These are phyloP conservation scores for Yponomeuta evonymella DNA, from an alignment of 2,888 invertebrate species.

Conservation along the genomic window DNA sequence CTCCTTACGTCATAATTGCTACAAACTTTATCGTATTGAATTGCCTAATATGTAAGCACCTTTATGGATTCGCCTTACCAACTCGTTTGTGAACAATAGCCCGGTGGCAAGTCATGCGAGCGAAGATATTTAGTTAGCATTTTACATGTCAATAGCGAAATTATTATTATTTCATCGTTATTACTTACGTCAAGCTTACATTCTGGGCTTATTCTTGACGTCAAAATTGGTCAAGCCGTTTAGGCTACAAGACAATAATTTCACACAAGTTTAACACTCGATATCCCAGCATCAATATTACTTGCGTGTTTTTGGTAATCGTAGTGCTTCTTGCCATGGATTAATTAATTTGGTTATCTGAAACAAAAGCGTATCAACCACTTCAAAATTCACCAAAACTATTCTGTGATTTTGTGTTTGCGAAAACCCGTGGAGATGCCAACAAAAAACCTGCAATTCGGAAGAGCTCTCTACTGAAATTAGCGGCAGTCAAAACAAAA, in stretches of 20 bases:
- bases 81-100: conserved; percentile 49
- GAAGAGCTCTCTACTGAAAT: background rate
- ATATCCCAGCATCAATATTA: too few species aligned
- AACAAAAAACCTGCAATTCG: background rate
- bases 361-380: too few species aligned
- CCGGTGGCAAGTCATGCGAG: conserved; percentile 39
- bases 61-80: conserved; percentile 35
- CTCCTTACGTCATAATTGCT: background rate
- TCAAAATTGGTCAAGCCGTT: too few species aligned
- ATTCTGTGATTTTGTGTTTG: too few species aligned
- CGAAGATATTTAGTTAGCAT: conserved; percentile 37
- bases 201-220: background rate
- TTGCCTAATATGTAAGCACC: background rate
- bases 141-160: conserved; percentile 18
- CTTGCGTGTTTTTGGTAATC: too few species aligned
- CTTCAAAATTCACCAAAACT: too few species aligned
- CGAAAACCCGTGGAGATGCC: background rate
- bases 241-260: too few species aligned
- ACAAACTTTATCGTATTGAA: background rate
- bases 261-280: too few species aligned
- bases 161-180: background rate
- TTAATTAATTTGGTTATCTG: too few species aligned
- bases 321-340: too few species aligned
- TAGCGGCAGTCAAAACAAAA: background rate
- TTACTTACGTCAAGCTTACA: background rate